Evolutionary conservation across 1,140 invertebrate genomes (phyloP).

Genomic region (Phenacoccus solenopsis): DNA sequence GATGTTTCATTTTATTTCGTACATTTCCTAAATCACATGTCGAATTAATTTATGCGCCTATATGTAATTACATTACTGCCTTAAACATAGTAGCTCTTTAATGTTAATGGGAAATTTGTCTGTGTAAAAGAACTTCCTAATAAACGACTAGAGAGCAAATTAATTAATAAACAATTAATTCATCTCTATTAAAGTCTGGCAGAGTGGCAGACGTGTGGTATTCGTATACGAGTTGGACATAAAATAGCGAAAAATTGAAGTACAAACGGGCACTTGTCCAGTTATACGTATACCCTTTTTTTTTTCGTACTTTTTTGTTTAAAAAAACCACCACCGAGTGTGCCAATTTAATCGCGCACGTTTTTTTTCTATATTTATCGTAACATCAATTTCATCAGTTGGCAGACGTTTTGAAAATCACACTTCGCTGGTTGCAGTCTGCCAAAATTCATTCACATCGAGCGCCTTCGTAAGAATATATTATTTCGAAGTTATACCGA

Average conservation of each 20-base stretch:
- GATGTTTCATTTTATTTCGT: too few relatives aligned
- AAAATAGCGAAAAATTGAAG: not conserved
- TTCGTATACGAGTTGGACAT: not conserved
- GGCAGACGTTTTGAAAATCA: not conserved
- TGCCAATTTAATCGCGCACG: not conserved
- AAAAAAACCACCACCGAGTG: not conserved
- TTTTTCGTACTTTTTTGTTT: too few relatives aligned
- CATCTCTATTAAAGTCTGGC: not conserved
- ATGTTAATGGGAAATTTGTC: not conserved
- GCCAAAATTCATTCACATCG: not conserved
- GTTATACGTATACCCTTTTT: not conserved
- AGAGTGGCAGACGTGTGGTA: not conserved
- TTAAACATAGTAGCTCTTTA: too few relatives aligned
- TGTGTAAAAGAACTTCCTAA: not conserved
- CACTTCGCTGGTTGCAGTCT: not conserved
- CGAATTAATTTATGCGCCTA: too few relatives aligned
- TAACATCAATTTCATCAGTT: conserved; percentile 3
- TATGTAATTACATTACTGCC: too few relatives aligned
- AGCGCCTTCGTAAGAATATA: not conserved
- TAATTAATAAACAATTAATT: not conserved
- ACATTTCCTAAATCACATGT: too few relatives aligned
- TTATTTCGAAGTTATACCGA: too few relatives aligned
- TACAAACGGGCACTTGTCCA: not conserved
- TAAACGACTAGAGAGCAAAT: not conserved
- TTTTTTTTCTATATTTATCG: not conserved